These are phyloP conservation scores for Podarcis muralis DNA, from an alignment of 2,113 vertebrate genomes.

Conservation along the genomic window DNA sequence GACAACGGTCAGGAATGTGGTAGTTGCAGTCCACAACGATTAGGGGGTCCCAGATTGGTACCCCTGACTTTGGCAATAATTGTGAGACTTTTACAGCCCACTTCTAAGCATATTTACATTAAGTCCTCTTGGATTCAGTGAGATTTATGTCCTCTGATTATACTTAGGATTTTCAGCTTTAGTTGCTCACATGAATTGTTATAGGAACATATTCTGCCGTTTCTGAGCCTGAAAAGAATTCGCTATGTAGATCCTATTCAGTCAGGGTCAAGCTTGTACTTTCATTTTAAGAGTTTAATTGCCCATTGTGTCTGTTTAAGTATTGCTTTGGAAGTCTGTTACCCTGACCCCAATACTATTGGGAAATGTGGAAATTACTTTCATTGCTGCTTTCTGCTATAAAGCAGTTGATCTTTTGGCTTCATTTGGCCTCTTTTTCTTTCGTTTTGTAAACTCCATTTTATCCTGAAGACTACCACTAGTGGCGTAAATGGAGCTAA, in stretches of 20 bases:
- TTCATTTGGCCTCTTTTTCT: neutral
- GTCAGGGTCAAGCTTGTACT: neutral
- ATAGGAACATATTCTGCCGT: neutral
- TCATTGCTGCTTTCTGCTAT: neutral
- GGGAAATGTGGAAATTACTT: neutral
- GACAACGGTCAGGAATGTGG: no score
- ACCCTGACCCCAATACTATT: neutral
- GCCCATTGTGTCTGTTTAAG: neutral
- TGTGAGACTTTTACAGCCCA: neutral
- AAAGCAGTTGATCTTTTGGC: constrained; percentile 8
- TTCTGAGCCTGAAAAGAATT: neutral
- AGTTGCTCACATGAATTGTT: neutral
- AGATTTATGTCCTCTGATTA: neutral
- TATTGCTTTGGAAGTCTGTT: neutral
- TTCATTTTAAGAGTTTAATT: constrained; percentile 1
- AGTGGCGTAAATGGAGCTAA: neutral
- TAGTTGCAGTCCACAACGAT: no score
- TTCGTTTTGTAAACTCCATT: neutral
- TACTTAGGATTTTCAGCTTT: neutral
- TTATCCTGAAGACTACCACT: neutral
- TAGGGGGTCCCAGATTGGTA: no score
- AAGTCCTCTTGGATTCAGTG: neutral
- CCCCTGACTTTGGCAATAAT: neutral
- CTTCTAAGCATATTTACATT: neutral
- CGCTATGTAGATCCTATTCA: neutral